A percentile compares a stretch with the other conserved stretches of the same genome.
Conservation (phyloP, 2,113 vertebrate genomes). For the Poeciliopsis turrubarensis region DNA sequence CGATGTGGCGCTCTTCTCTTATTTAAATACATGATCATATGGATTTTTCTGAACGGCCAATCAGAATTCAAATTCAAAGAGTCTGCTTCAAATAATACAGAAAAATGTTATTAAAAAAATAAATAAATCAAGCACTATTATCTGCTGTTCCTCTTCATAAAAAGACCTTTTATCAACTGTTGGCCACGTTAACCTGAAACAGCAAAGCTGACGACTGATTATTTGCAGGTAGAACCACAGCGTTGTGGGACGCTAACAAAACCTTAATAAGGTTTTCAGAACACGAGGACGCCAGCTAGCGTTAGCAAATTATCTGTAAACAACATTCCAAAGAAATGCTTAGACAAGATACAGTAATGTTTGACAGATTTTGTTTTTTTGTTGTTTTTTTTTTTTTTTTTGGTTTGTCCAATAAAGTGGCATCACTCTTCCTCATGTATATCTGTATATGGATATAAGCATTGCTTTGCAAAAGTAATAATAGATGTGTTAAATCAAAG, state of each 20-base stretch:
- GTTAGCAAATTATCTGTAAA: neutral
- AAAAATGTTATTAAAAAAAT: neutral
- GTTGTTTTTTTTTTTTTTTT: neutral
- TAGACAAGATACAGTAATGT: neutral
- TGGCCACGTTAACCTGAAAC: neutral
- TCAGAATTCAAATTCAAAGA: neutral
- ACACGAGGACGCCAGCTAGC: neutral
- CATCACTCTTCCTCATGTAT: neutral
- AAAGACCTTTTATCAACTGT: neutral
- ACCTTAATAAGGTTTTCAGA: neutral
- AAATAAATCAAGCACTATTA: neutral
- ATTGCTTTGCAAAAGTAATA: neutral
- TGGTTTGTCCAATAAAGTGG: neutral
- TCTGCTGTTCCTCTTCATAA: neutral
- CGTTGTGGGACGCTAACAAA: neutral
- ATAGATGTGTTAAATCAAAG: neutral
- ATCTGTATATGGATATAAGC: neutral
- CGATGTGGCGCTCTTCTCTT: neutral
- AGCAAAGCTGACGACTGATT: neutral
- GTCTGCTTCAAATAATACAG: neutral
- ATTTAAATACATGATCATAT: neutral
- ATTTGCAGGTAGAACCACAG: neutral
- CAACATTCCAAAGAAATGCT: constrained; percentile 1
- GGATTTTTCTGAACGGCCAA: neutral
- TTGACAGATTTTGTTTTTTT: neutral